A percentile compares a stretch with the other conserved stretches of the same genome.
phyloP scores from a whole-genome alignment of 1,140 invertebrate species.

The Danaus melanippus region DNA sequence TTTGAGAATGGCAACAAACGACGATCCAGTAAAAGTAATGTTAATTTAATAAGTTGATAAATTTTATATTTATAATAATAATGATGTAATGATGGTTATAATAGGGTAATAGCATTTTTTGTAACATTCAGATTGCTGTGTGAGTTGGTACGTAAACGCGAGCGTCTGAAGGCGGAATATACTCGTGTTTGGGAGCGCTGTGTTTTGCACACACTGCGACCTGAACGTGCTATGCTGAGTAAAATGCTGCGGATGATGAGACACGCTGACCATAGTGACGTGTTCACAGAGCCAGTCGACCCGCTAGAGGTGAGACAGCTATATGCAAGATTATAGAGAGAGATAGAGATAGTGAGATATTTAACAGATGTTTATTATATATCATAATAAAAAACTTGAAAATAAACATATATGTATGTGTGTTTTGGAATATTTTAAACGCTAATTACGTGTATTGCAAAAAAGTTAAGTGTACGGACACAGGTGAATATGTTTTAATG shows the following conservation, averaged over 20 bases:
- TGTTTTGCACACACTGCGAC: conserved; percentile 85
- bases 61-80: conserved; percentile 2
- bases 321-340: too few relatives aligned
- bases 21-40: too few relatives aligned
- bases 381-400: too few relatives aligned
- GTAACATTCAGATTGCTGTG: conserved; percentile 81
- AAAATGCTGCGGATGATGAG: conserved; percentile 84
- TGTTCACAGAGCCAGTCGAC: conserved; percentile 95
- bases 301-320: conserved; percentile 77
- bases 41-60: too few relatives aligned
- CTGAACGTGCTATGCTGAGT: conserved; percentile 83
- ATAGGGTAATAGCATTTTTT: too few relatives aligned
- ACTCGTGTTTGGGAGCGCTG: conserved; percentile 87
- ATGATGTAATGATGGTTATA: neutral
- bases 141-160: conserved; percentile 94
- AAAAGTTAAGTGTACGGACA: too few relatives aligned
- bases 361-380: too few relatives aligned
- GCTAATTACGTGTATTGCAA: too few relatives aligned
- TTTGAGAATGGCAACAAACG: too few relatives aligned
- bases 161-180: conserved; percentile 93
- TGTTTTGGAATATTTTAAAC: too few relatives aligned
- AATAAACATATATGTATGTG: too few relatives aligned
- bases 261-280: conserved; percentile 86
- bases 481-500: neutral
- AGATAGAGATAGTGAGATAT: too few relatives aligned